phyloP scores from a whole-genome alignment of 2,888 invertebrate species.

The Lasius fuliginosus region DNA sequence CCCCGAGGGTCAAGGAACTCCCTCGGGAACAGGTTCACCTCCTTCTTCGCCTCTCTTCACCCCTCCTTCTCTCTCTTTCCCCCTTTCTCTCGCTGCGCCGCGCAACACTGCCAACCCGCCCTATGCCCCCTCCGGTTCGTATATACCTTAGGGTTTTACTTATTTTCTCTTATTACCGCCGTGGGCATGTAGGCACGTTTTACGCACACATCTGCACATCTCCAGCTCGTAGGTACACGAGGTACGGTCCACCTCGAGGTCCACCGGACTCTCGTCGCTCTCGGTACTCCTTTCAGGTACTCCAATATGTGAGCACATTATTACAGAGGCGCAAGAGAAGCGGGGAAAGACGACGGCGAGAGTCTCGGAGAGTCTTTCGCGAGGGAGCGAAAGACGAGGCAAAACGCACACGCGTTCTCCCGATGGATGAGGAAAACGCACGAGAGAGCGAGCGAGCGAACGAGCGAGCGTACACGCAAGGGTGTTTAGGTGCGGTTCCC shows the following conservation, averaged over 20 bases:
- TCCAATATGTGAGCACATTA: conserved; percentile 80
- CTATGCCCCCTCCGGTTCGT: conserved; percentile 82
- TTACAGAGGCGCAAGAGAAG: conserved; percentile 69
- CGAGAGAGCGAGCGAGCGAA: conserved; percentile 68
- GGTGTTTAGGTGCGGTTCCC: conserved; percentile 81
- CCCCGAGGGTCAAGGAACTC: conserved; percentile 86
- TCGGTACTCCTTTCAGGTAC: conserved; percentile 71
- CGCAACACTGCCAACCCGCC: conserved; percentile 70
- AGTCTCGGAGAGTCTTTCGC: conserved; percentile 55
- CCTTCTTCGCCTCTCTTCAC: conserved; percentile 76
- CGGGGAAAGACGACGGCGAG: conserved; percentile 20
- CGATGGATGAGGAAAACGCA: conserved; percentile 74
- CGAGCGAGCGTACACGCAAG: conserved; percentile 80
- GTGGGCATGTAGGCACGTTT: conserved; percentile 77
- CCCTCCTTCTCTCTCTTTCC: conserved; percentile 75
- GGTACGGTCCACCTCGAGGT: conserved; percentile 66
- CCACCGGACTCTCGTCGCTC: conserved; percentile 64
- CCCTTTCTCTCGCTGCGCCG: conserved; percentile 57
- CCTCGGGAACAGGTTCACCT: conserved; percentile 86
- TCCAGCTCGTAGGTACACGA: conserved; percentile 40
- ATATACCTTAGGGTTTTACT: conserved; percentile 81
- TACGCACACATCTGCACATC: conserved; percentile 47
- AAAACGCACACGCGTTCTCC: conserved; percentile 74
- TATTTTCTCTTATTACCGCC: conserved; percentile 84
- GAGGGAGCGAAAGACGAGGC: conserved; percentile 71